Conservation (phyloP, 2,113 vertebrate species). For the Paralichthys olivaceus region DNA sequence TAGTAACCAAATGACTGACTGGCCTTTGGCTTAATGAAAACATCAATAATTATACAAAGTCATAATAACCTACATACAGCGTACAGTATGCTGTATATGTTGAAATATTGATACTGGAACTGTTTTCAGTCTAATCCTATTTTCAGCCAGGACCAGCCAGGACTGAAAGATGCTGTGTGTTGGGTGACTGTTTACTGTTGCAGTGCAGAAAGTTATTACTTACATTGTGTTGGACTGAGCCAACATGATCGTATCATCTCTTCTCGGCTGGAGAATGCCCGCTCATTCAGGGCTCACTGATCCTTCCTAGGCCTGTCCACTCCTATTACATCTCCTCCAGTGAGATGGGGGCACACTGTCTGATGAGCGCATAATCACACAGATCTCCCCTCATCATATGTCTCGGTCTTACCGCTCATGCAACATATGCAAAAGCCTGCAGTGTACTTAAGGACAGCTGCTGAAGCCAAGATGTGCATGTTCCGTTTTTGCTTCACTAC, state of each 20-base stretch:
- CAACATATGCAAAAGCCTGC: conserved; percentile 27
- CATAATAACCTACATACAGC: neutral
- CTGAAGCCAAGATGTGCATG: neutral
- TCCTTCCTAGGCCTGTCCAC: conserved; percentile 36
- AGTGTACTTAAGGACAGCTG: conserved; percentile 13
- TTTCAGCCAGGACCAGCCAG: neutral
- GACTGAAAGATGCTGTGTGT: neutral
- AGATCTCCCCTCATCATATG: conserved; percentile 6
- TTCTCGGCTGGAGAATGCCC: conserved; percentile 2
- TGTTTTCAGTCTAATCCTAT: neutral
- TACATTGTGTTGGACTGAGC: neutral
- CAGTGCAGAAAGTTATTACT: conserved; percentile 5
- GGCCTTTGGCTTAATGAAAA: conserved; percentile 12
- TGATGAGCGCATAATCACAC: conserved; percentile 4
- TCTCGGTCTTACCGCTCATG: neutral
- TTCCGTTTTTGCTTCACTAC: conserved; percentile 14
- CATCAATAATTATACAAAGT: neutral
- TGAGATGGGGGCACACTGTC: neutral
- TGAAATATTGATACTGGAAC: conserved; percentile 10
- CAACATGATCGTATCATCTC: conserved; percentile 4
- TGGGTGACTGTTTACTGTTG: conserved; percentile 1
- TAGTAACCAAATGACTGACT: neutral
- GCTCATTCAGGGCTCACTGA: conserved; percentile 44
- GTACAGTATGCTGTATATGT: neutral
- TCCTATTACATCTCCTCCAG: conserved; percentile 23